Evolutionary conservation across 2,888 invertebrate species (phyloP).

Genomic region (Philereme transversata): DNA sequence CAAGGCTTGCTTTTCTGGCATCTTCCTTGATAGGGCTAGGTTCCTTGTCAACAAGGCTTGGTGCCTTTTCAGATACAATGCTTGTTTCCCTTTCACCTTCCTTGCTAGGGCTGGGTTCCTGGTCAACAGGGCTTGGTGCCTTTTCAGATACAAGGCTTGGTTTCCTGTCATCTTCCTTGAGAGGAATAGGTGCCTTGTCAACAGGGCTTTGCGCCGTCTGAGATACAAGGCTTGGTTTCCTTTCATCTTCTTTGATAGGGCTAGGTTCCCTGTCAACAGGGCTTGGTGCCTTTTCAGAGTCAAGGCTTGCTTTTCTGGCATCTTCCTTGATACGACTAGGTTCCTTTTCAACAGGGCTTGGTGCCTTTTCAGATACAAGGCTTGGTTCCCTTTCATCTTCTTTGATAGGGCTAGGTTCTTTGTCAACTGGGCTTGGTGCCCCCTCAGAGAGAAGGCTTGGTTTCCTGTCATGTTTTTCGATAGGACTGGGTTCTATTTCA

Average conservation of each 20-base stretch:
- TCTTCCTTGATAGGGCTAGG: constrained; percentile 10
- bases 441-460: constrained; percentile 11
- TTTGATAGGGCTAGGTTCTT: constrained; percentile 13
- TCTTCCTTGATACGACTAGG: constrained; percentile 18
- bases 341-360: constrained; percentile 15
- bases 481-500: background rate
- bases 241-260: background rate
- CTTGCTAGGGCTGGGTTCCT: background rate
- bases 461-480: constrained; percentile 14
- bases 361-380: constrained; percentile 5
- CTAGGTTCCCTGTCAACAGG: constrained; percentile 21
- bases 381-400: constrained; percentile 5
- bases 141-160: background rate
- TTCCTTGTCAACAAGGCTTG: background rate
- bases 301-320: constrained; percentile 4
- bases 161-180: background rate
- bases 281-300: background rate
- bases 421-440: background rate
- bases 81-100: constrained; percentile 18
- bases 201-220: constrained; percentile 2
- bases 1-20: background rate
- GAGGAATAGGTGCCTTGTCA: constrained; percentile 31
- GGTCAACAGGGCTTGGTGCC: constrained; percentile 4
- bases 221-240: background rate
- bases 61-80: constrained; percentile 4